Evolutionary conservation across 1,140 invertebrate genomes (phyloP), one percentile per base, ranked within the genome.

Genomic region (Temnothorax longispinosus): DNA sequence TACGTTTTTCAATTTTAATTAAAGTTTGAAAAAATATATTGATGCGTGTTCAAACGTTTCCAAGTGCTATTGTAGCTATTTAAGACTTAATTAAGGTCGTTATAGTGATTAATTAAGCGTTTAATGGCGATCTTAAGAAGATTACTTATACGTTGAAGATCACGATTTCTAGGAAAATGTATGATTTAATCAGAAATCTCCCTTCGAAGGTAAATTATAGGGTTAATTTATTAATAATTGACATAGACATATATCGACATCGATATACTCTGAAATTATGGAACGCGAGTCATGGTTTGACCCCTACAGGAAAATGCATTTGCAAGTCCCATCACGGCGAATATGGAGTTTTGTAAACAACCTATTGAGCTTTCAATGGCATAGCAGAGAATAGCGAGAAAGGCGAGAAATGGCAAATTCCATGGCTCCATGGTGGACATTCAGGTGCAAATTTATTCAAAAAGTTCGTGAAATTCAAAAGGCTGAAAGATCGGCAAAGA

Each of bases 391-490:
- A 50, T 35, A 64, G 27, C 10, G 50, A 35, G 27, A 50, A 64
- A 78, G n/a, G 21, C 27, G 27, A 27, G 27, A 27, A 27, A 27
- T 27, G 10, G 8, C 21, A n/a, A 71, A 44, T 32, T 27, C 52
- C n/a, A 6, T 11, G n/a, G 38, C 18, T 56, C 38, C 4, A 5
- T 21, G 6, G 47, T 0, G 60, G 8, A 32, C 15, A 72, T 71
- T 81, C 50, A 81, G 65, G 38, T 81, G 64, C 27, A 81, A 56
- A 58, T 81, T 54, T 71, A n/a, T 65, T 71, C 21, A 18, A 56
- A 81, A 81, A 71, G 11, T 54, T 80, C 64, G n/a, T 71, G 50
- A 81, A 41, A 56, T 56, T 81, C 64, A 56, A 71, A 72, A 60
- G 78, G n/a, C 10, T 35, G 41, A 47, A 47, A 15, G 38, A 44